These are phyloP conservation scores for Gopherus flavomarginatus DNA, from an alignment of 2,113 vertebrate genomes.

Conservation along the genomic window DNA sequence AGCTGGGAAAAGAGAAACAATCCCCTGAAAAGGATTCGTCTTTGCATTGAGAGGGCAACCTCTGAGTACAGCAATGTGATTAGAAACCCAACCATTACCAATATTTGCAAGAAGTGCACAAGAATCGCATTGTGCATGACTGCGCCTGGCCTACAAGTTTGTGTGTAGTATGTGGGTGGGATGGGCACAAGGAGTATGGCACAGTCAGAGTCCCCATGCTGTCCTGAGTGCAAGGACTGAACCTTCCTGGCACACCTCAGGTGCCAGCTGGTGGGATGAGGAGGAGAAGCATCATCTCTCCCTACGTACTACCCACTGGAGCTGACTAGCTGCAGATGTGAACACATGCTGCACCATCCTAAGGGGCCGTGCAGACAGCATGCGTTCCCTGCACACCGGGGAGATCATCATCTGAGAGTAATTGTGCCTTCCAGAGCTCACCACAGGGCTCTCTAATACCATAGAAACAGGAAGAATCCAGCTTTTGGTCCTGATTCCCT, in stretches of 20 bases:
- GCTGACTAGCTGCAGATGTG: background rate
- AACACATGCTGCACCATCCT: background rate
- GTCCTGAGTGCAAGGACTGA: background rate
- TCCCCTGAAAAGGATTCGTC: background rate
- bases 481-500: background rate
- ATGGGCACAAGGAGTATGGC: background rate
- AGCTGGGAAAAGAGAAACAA: background rate
- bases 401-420: background rate
- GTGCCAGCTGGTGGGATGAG: accelerated
- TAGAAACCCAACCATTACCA: background rate
- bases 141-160: background rate
- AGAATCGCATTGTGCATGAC: background rate
- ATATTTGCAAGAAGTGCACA: background rate
- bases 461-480: background rate
- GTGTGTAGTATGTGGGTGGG: background rate
- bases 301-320: background rate
- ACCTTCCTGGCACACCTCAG: background rate
- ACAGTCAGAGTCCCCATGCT: background rate
- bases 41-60: background rate
- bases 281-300: background rate
- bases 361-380: background rate
- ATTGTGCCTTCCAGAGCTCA: background rate
- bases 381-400: background rate
- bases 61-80: accelerated
- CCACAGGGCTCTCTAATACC: background rate